Evolutionary conservation across 2,797 vertebrate species (phyloP).

Genomic region (Halcyon leucocephala): DNA sequence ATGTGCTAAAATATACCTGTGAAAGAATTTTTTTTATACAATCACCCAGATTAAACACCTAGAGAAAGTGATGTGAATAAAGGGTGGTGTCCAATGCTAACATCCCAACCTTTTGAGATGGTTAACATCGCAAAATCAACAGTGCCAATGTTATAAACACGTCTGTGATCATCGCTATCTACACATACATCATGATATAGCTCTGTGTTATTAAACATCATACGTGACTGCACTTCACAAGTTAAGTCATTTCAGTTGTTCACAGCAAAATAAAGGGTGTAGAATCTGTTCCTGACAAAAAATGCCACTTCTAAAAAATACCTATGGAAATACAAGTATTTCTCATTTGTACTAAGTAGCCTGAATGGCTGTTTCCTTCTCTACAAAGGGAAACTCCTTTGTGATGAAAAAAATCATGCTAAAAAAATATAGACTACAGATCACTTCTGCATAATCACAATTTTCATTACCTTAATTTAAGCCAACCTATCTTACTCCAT

Average conservation of each 20-base stretch:
- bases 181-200: fast-evolving
- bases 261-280: neutral
- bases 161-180: neutral
- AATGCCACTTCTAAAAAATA: neutral
- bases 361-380: neutral
- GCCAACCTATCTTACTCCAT: neutral
- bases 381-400: neutral
- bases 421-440: neutral
- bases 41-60: neutral
- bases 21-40: neutral
- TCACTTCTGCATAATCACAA: neutral
- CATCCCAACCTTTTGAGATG: neutral
- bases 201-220: neutral
- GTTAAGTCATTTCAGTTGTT: neutral
- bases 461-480: neutral
- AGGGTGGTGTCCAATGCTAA: neutral
- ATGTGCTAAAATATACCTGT: neutral
- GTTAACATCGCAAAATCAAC: neutral
- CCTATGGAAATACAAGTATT: neutral
- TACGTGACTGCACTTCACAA: neutral
- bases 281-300: neutral
- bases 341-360: neutral
- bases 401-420: neutral
- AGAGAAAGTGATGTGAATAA: neutral
- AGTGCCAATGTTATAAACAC: neutral